Percentiles rank a stretch among this genome's conserved stretches.
These are phyloP conservation scores for Eremophila alpestris DNA, from an alignment of 2,797 vertebrate genomes.

Conservation along the genomic window DNA sequence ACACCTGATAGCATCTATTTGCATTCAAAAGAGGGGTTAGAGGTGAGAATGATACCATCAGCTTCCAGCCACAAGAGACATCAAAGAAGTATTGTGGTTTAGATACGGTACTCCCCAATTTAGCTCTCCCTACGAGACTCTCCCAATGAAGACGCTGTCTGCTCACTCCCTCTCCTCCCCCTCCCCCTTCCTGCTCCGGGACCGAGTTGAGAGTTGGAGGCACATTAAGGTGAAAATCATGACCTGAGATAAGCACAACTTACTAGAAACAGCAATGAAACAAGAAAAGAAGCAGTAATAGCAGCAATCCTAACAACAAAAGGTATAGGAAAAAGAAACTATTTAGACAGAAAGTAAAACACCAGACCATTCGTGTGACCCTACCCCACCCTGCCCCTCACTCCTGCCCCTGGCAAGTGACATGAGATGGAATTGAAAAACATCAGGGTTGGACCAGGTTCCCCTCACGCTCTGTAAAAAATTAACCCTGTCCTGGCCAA, in stretches of 20 bases:
- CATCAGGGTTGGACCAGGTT: no score
- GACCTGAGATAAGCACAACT: neutral
- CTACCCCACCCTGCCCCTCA: no score
- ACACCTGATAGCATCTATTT: neutral
- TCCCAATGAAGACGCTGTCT: neutral
- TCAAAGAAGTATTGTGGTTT: neutral
- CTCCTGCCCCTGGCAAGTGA: neutral
- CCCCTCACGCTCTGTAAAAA: accelerated
- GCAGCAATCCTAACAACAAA: neutral
- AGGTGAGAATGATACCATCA: neutral
- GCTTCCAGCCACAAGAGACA: neutral
- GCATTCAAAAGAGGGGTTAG: neutral
- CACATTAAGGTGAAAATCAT: neutral
- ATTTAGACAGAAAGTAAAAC: neutral
- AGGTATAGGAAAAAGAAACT: neutral
- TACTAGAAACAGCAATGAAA: neutral
- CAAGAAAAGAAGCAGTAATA: neutral
- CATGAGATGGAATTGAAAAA: neutral
- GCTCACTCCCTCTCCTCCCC: neutral
- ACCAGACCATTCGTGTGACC: neutral
- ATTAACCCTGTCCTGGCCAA: neutral
- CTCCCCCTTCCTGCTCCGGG: accelerated
- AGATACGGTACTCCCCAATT: neutral
- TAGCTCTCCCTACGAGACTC: neutral
- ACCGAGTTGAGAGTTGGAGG: neutral